Evolutionary conservation across 2,113 vertebrate genomes (phyloP), one percentile per base, ranked within the genome.

Genomic region (Equus przewalskii): DNA sequence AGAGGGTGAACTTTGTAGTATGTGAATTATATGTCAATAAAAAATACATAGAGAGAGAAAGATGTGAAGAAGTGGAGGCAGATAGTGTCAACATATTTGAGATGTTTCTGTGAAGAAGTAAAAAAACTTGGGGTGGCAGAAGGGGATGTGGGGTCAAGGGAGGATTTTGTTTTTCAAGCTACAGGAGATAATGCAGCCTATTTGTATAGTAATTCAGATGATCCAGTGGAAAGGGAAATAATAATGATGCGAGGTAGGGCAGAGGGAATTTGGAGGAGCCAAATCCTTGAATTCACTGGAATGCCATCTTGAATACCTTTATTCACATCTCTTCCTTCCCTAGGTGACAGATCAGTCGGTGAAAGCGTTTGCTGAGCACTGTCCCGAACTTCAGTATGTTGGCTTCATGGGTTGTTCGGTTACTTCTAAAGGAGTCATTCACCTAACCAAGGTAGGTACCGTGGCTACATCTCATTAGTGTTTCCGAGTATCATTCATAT

Each of bases 401-500:
- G 99, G 99, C 91, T 99, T 99, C 98, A 99, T 99, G 99, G 99
- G 99, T 87, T 99, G 99, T 97, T 99, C 99, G 0, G 99, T 99
- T 91, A 99, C 99, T 82, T 99, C 99, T 6, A 99, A 99, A 98
- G 99, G 99, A 96, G 99, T 99, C 96, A 99, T 99, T 97, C 99
- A 99, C 97, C 99, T 99, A n/a, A 99, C 99, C n/a, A 99, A 99
- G 96, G 99, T 99, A 98, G 99, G 99, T 98, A 67, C 82, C 8
- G 0, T 51, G 87, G 81, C 14, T 92, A 0, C 18, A 26, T 41
- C 8, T 89, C 16, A 7, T 67, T 69, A 12, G 0, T 33, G 6
- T 91, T 28, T 75, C 33, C 83, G 9, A 13, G 33, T 26, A 1
- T 70, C 49, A 21, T 60, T 56, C 65, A 36, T 36, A 19, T 73